Evolutionary conservation across 2,797 vertebrate genomes (phyloP), one percentile per base, ranked within the genome.

Genomic region (Oreonectes daqikongensis): DNA sequence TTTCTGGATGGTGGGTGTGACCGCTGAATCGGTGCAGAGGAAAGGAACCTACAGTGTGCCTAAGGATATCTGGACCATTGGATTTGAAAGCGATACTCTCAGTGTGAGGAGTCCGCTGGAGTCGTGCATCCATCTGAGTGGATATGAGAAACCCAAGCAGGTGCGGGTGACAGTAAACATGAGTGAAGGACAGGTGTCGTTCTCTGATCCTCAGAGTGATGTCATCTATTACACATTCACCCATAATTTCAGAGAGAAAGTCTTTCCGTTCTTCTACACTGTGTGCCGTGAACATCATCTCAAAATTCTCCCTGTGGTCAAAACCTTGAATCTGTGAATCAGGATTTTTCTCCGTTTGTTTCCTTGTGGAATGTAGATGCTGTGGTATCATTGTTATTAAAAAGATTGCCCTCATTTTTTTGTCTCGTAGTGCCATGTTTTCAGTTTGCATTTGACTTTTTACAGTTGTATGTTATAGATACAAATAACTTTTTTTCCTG

Each of bases 261-360:
- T 85, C 46, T 82, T 75, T 65, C 82, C 82, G 9, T 72, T 79
- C 26, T 84, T 84, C 30, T 61, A 71, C n/a, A 77, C 20, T 14
- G 9, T 69, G 17, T 61, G 44, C 22, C 53, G 60, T 52, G 6
- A 38, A 0, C 63, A 59, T 32, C 30, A n/a, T n/a, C n/a, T 32
- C 5, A 32, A 7, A 32, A 7, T 32, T 32, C 30, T 32, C 5
- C 30, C 30, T 35, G 32, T 9, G 15, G 22, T 50, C 6, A 4
- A 71, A 38, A 28, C 11, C 40, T 11, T 15, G 11, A n/a, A 50
- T 10, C n/a, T n/a, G n/a, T n/a, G n/a, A n/a, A n/a, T n/a, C n/a
- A n/a, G n/a, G n/a, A n/a, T n/a, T n/a, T n/a, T n/a, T n/a, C n/a
- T n/a, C n/a, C n/a, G n/a, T n/a, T n/a, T n/a, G n/a, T n/a, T n/a